A percentile compares a stretch with the other conserved stretches of the same genome.
These are phyloP conservation scores for Tinamus guttatus DNA, from an alignment of 2,113 vertebrate species.

Conservation along the genomic window DNA sequence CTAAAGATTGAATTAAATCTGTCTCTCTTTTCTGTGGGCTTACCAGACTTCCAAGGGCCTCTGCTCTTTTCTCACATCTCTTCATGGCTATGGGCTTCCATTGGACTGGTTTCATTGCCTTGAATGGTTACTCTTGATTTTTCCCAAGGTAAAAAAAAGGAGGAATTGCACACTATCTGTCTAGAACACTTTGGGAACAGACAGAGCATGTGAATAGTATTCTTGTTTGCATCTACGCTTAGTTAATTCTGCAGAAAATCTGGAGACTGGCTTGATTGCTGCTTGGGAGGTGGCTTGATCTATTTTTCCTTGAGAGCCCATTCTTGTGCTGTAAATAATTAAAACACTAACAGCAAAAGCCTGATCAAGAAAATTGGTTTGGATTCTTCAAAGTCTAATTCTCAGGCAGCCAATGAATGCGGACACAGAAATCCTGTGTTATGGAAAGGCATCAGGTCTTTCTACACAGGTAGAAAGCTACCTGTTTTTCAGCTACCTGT, in stretches of 20 bases:
- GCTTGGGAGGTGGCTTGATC: neutral
- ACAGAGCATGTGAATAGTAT: neutral
- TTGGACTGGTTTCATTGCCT: neutral
- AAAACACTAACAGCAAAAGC: constrained; percentile 41
- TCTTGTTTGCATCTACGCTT: neutral
- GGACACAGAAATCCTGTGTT: neutral
- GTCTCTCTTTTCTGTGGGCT: neutral
- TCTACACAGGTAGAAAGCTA: neutral
- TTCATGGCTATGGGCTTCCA: neutral
- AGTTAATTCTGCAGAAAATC: neutral
- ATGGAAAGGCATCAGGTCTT: neutral
- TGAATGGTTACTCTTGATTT: neutral
- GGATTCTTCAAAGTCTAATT: constrained; percentile 7
- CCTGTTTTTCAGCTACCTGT: neutral
- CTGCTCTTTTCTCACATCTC: neutral
- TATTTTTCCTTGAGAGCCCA: neutral
- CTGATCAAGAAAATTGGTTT: constrained; percentile 17
- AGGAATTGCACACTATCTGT: neutral
- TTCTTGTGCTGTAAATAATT: constrained; percentile 36
- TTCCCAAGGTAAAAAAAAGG: neutral
- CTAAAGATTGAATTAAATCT: constrained; percentile 4
- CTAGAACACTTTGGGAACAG: neutral
- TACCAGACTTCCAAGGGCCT: neutral
- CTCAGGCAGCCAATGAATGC: neutral
- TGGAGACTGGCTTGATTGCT: neutral